Base-by-base conservation (phyloP, 1,140 invertebrate species). In the Sipha flava region DNA sequence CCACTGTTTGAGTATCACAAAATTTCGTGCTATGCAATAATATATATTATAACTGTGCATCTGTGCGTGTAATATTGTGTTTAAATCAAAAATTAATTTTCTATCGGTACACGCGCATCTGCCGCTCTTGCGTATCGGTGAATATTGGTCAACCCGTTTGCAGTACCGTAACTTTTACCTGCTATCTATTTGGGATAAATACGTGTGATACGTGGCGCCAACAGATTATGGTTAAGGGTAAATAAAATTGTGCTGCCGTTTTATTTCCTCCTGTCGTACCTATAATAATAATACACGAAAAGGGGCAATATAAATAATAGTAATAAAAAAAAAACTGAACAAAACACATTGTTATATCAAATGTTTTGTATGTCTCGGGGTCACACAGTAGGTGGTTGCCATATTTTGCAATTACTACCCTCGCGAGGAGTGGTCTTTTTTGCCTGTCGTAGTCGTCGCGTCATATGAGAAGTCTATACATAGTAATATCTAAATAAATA, bases 331-430 rank as follows among this genome's bases (percentile, higher is more conserved):
- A 62, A 34, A 18, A 31, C 18, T 31, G 54, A 62, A 62, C 59
- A 62, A 34, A 62, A 34, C 59, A 34, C 18, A 21, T 14, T 34
- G 31, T 62, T 43, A 34, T 62, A 23, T 18, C 59, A 62, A n/a
- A 34, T 37, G 59, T 62, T 62, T 62, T 34, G 18, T 62, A 34
- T 10, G 18, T 62, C 59, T 18, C 57, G 57, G 31, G 59, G 29
- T 62, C 59, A n/a, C 59, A 31, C 59, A 62, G 29, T 62, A 62
- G 59, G 59, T 18, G 31, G 18, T 62, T 12, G 59, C 31, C 9
- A 62, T 62, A 62, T 62, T 62, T 62, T 62, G 59, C 59, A 62
- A 62, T 62, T 62, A 59, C 12, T 37, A 62, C 59, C 59, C 59
- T 62, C 29, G 16, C 29, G 18, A 7, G 18, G 18, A 62, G 59